phyloP scores from a whole-genome alignment of 2,888 invertebrate genomes.

The Lasioglossum calceatum region DNA sequence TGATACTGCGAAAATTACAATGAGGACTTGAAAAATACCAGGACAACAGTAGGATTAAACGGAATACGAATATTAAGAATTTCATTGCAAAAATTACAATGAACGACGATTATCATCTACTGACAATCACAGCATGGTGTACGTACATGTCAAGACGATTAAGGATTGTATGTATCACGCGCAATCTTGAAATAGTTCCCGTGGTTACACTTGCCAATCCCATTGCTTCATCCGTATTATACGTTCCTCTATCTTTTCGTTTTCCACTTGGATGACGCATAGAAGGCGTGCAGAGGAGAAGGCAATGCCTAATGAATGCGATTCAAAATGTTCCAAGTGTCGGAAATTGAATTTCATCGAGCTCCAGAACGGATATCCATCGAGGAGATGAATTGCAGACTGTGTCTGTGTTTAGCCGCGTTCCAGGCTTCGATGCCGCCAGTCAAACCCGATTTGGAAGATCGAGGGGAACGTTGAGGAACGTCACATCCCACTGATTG shows the following conservation, averaged over 20 bases:
- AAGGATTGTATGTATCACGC: not conserved
- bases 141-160: no score
- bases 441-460: slow-evolving; percentile 29
- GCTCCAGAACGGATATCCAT: slow-evolving; percentile 46
- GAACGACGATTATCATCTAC: no score
- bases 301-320: slow-evolving; percentile 62
- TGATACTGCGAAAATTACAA: no score
- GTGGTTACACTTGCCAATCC: not conserved
- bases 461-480: slow-evolving; percentile 1
- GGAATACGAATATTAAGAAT: no score
- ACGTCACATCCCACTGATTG: not conserved
- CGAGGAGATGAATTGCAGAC: slow-evolving; percentile 59
- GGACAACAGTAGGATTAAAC: no score
- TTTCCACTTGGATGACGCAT: slow-evolving; percentile 20
- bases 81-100: no score
- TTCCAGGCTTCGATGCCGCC: slow-evolving; percentile 41
- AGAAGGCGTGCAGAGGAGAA: slow-evolving; percentile 41
- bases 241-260: slow-evolving; percentile 13
- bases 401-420: slow-evolving; percentile 44
- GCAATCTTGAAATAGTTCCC: not conserved
- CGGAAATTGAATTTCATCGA: slow-evolving; percentile 67
- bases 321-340: slow-evolving; percentile 66
- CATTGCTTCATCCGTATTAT: not conserved
- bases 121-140: no score
- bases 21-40: no score